phyloP scores from a whole-genome alignment of 2,888 invertebrate genomes.

The Synergus itoensis region DNA sequence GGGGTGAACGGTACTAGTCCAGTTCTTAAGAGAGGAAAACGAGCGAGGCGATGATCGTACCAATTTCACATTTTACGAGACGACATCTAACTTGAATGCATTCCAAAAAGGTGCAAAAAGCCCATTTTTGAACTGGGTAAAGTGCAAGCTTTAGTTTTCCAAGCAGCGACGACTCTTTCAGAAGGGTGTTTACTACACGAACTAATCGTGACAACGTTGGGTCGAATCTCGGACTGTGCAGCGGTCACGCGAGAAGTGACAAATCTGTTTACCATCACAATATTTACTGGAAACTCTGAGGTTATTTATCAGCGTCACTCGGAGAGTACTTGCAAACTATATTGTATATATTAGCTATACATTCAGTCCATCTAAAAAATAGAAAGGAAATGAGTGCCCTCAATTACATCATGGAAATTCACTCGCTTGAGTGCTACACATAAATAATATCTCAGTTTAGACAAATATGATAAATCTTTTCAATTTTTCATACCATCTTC shows the following conservation, averaged over 20 bases:
- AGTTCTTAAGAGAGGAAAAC: slow-evolving; percentile 44
- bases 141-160: not conserved
- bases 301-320: slow-evolving; percentile 59
- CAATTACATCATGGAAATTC: no score
- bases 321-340: slow-evolving; percentile 38
- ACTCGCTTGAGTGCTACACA: no score
- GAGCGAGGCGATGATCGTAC: slow-evolving; percentile 10
- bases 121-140: not conserved
- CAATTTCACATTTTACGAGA: slow-evolving; percentile 45
- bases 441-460: not conserved
- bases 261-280: slow-evolving; percentile 65
- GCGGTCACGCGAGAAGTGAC: slow-evolving; percentile 58
- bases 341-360: slow-evolving; percentile 4
- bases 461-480: no score
- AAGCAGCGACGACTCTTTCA: not conserved
- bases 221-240: slow-evolving; percentile 34
- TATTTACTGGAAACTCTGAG: slow-evolving; percentile 57
- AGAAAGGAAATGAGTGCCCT: not conserved
- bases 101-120: slow-evolving; percentile 43
- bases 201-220: slow-evolving; percentile 53
- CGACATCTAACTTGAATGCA: slow-evolving; percentile 53
- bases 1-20: slow-evolving; percentile 48
- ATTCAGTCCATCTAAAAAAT: not conserved
- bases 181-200: slow-evolving; percentile 53
- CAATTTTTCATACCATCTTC: no score